Evolutionary conservation across 2,888 invertebrate genomes (phyloP), one percentile per base, ranked within the genome.

Genomic region (Embidobia sp.): DNA sequence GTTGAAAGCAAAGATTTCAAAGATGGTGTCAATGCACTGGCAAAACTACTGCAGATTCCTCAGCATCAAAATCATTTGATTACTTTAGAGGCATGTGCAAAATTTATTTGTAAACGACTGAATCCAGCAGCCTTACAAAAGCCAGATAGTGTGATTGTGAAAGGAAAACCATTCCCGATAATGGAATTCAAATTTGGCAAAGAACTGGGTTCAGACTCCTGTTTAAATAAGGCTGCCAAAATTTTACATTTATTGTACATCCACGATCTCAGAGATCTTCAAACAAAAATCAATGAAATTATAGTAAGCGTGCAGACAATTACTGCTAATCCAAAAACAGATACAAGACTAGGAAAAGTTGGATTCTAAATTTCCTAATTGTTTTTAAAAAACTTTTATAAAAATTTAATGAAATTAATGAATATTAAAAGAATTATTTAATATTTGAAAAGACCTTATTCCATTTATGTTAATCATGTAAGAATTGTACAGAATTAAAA

Each of bases 311-410:
- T 98, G 2, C 99, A 99, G 91, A 93, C 91, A 76, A 91, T 99
- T 1, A 99, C 99, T 0, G 98, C 98, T 2, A 95, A 99, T 91
- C 99, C 98, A 1, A 97, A 97, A 90, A 99, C 98, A 77, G 98
- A 99, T 87, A 96, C 97, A 0, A 95, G 94, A 87, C 91, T 99
- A 44, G 98, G 98, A 53, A 95, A 96, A 93, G 98, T 98, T 81
- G 98, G 98, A 78, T 90, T 90, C 84, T 93, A 90, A 90, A 81
- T 10, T 18, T 2, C 37, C n/a, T n/a, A n/a, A n/a, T n/a, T n/a
- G n/a, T n/a, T n/a, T n/a, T n/a, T n/a, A n/a, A n/a, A n/a, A n/a
- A n/a, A n/a, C n/a, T n/a, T n/a, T n/a, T n/a, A n/a, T n/a, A n/a
- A n/a, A n/a, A n/a, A n/a, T n/a, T n/a, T n/a, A n/a, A n/a, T n/a